phyloP scores from a whole-genome alignment of 2,888 invertebrate genomes.

The Nephrotoma flavescens region DNA sequence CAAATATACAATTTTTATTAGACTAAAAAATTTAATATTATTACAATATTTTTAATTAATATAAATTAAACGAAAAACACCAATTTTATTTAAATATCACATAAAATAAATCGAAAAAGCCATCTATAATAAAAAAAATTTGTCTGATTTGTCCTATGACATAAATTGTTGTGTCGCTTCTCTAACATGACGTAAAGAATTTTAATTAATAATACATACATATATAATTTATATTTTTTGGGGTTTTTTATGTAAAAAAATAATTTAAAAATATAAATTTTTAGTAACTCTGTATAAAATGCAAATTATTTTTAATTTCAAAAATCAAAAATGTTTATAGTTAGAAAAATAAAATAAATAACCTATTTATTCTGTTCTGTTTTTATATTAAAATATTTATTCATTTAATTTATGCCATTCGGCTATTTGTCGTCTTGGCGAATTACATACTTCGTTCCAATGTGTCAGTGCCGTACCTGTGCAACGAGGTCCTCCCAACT shows the following conservation, averaged over 20 bases:
- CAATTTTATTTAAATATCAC: neutral
- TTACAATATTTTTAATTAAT: neutral
- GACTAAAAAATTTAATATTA: neutral
- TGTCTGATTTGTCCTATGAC: neutral
- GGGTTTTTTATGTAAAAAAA: neutral
- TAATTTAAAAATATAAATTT: neutral
- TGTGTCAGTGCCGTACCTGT: slow-evolving; percentile 77
- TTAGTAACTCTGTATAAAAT: neutral
- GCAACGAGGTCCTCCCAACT: slow-evolving; percentile 72
- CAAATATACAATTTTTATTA: neutral
- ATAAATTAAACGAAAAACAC: neutral
- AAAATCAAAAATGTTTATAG: neutral
- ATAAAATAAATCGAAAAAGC: neutral
- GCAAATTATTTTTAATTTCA: neutral
- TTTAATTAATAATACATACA: neutral
- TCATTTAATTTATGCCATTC: slow-evolving; percentile 98
- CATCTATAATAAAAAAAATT: neutral
- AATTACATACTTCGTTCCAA: slow-evolving; percentile 96
- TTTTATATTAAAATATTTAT: slow-evolving; percentile 33
- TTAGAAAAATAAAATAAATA: neutral
- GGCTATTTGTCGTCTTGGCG: slow-evolving; percentile 93
- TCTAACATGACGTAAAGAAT: neutral
- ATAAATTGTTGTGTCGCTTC: neutral
- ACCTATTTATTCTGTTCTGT: neutral
- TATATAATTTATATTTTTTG: neutral